A percentile compares a stretch with the other conserved stretches of the same genome.
phyloP scores from a whole-genome alignment of 2,113 vertebrate genomes.

The Notarius lentiginosus region DNA sequence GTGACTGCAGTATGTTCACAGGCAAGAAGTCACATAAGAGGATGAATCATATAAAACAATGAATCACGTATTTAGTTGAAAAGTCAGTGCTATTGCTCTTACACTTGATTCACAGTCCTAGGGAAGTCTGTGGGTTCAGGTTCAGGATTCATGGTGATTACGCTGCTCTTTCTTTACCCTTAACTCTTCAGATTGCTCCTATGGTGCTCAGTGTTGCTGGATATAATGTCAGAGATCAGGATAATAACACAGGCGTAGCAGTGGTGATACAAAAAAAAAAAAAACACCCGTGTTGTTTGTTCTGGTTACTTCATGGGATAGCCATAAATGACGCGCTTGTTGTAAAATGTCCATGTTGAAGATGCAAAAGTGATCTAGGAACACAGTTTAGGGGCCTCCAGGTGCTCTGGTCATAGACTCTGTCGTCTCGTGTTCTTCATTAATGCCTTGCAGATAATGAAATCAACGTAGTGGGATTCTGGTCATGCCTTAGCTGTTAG shows the following conservation, averaged over 20 bases:
- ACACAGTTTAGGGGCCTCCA: background rate
- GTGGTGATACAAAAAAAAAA: background rate
- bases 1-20: too few relatives aligned
- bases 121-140: background rate
- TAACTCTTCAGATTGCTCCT: background rate
- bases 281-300: slow-evolving; percentile 15
- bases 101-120: background rate
- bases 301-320: background rate
- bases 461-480: slow-evolving; percentile 47
- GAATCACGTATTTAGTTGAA: background rate
- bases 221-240: slow-evolving; percentile 20
- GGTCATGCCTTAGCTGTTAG: slow-evolving; percentile 54
- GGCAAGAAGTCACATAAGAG: too few relatives aligned
- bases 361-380: background rate
- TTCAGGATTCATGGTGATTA: background rate
- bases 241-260: background rate
- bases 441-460: slow-evolving; percentile 46
- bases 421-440: slow-evolving; percentile 48
- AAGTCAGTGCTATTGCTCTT: background rate
- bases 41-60: too few relatives aligned
- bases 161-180: background rate
- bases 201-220: background rate
- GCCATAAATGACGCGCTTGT: background rate
- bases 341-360: background rate
- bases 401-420: slow-evolving; percentile 25